Percentiles rank a stretch among this genome's conserved stretches.
These are phyloP conservation scores for Phrynocephalus versicolor DNA, from an alignment of 2,113 vertebrate species.

Conservation along the genomic window DNA sequence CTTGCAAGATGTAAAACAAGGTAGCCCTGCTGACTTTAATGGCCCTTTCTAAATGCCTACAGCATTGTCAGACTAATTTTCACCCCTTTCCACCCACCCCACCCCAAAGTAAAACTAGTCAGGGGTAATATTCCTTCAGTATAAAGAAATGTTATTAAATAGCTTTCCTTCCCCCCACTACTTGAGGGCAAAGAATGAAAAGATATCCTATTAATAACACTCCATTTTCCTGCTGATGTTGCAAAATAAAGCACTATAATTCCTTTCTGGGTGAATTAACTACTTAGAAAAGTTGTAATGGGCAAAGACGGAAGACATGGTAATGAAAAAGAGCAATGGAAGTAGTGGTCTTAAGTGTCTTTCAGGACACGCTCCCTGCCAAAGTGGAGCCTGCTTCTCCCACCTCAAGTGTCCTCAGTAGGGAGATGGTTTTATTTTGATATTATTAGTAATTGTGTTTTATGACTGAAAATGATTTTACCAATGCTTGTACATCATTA, in stretches of 20 bases:
- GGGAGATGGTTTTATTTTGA: constrained; percentile 68
- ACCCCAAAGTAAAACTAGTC: constrained; percentile 25
- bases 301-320: constrained; percentile 47
- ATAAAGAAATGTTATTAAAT: constrained; percentile 39
- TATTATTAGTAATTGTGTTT: constrained; percentile 58
- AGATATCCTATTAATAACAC: constrained; percentile 58
- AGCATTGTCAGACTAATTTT: constrained; percentile 13
- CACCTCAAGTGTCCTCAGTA: constrained; percentile 66
- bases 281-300: constrained; percentile 51
- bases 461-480: constrained; percentile 57
- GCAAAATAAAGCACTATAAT: constrained; percentile 54
- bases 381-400: constrained; percentile 60
- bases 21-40: background rate
- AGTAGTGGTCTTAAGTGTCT: constrained; percentile 62
- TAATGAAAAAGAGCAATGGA: constrained; percentile 70
- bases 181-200: constrained; percentile 39
- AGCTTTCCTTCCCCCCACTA: constrained; percentile 37
- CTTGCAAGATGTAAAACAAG: background rate
- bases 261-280: constrained; percentile 67
- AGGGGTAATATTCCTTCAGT: constrained; percentile 30
- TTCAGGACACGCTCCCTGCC: constrained; percentile 62
- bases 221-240: constrained; percentile 64
- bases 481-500: constrained; percentile 31
- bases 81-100: background rate
- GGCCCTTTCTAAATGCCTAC: constrained; percentile 4